A percentile compares a stretch with the other conserved stretches of the same genome.
Evolutionary conservation across 2,888 invertebrate genomes (phyloP).

Genomic region (Drosophila algonquin): DNA sequence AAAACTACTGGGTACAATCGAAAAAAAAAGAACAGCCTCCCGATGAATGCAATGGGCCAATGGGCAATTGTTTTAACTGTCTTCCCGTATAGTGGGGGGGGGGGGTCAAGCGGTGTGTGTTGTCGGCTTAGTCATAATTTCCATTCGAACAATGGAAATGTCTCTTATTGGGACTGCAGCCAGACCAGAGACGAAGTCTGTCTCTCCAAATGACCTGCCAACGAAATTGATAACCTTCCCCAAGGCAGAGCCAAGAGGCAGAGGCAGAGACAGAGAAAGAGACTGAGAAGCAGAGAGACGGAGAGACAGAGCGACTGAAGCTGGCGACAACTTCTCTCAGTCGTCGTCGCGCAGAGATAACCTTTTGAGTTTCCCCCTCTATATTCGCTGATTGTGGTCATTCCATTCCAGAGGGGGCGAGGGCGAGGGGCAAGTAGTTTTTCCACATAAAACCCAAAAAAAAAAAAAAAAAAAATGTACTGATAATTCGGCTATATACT

Average conservation of each 20-base stretch:
- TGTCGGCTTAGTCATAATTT: slow-evolving; percentile 70
- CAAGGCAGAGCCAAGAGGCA: slow-evolving; percentile 5
- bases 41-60: slow-evolving; percentile 54
- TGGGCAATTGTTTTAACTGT: slow-evolving; percentile 46
- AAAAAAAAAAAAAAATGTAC: not conserved
- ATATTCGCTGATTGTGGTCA: slow-evolving; percentile 31
- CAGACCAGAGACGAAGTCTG: slow-evolving; percentile 1
- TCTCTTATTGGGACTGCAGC: slow-evolving; percentile 27
- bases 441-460: not conserved
- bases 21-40: not conserved
- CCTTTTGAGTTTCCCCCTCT: slow-evolving; percentile 44
- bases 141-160: slow-evolving; percentile 64
- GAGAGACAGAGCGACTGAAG: not conserved
- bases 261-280: not conserved
- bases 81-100: not conserved
- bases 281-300: not conserved
- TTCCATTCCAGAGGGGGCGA: not conserved
- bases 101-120: slow-evolving; percentile 55
- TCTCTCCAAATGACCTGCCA: slow-evolving; percentile 38
- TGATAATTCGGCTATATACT: not conserved
- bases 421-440: not conserved
- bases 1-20: not conserved
- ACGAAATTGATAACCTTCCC: slow-evolving; percentile 49
- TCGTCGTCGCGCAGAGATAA: slow-evolving; percentile 46
- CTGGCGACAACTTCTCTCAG: slow-evolving; percentile 55